Percentiles rank a stretch among this genome's conserved stretches.
Conservation (phyloP, 2,113 vertebrate species). For the Marcusenius ussheri region DNA sequence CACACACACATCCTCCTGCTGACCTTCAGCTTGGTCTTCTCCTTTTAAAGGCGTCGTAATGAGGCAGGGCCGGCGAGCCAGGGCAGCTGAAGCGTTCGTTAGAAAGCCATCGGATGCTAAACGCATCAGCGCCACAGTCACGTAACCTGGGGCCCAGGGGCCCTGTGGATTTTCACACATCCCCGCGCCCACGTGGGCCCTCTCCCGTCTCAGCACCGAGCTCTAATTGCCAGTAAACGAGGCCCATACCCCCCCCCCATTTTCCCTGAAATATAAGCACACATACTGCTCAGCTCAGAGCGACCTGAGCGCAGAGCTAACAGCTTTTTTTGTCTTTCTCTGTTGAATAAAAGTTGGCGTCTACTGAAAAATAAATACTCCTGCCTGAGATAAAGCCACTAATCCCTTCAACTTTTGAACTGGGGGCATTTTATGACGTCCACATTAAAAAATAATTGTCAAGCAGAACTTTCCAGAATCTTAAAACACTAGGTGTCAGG, state of each 20-base stretch:
- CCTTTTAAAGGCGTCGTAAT: slow-evolving; percentile 38
- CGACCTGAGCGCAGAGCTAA: not conserved
- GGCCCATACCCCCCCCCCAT: slow-evolving; percentile 24
- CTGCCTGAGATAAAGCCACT: not conserved
- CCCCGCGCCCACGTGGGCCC: slow-evolving; percentile 26
- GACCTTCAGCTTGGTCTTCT: slow-evolving; percentile 26
- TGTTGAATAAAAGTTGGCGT: not conserved
- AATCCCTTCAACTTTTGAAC: not conserved
- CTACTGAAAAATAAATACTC: not conserved
- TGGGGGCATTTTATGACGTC: not conserved
- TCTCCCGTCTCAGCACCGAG: slow-evolving; percentile 37
- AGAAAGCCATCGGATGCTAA: slow-evolving; percentile 35
- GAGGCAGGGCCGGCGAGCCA: slow-evolving; percentile 49
- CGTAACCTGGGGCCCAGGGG: slow-evolving; percentile 32
- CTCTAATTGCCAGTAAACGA: slow-evolving; percentile 45
- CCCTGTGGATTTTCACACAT: slow-evolving; percentile 24
- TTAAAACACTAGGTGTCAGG: not conserved
- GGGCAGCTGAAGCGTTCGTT: slow-evolving; percentile 32
- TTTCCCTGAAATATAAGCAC: slow-evolving; percentile 14
- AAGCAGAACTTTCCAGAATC: not conserved
- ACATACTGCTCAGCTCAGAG: not conserved
- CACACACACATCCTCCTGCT: slow-evolving; percentile 20
- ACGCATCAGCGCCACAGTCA: slow-evolving; percentile 37
- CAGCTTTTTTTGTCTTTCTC: not conserved
- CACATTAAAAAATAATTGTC: not conserved